Evolutionary conservation across 2,113 vertebrate species (phyloP).

Genomic region (Phalacrocorax brasilianus): DNA sequence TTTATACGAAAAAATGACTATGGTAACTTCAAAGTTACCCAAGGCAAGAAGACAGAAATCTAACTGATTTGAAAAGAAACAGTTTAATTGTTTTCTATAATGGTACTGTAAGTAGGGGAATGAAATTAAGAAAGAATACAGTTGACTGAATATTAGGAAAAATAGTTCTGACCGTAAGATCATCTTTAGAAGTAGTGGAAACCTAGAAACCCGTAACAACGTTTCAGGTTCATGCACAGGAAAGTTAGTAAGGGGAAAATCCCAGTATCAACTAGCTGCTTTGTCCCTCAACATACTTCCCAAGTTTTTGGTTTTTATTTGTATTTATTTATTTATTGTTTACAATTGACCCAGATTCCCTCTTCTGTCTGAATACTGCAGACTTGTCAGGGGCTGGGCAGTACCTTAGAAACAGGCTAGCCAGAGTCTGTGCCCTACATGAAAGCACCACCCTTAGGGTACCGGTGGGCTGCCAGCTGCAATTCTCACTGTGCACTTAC

Average conservation of each 20-base stretch:
- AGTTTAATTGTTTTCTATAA: neutral
- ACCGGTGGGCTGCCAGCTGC: accelerated
- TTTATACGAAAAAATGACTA: neutral
- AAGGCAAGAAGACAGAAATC: neutral
- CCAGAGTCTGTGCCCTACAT: neutral
- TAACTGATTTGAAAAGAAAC: neutral
- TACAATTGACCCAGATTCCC: neutral
- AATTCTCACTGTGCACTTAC: neutral
- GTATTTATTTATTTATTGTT: neutral
- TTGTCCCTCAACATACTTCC: neutral
- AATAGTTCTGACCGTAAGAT: neutral
- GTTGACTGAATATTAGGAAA: neutral
- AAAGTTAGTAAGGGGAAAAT: neutral
- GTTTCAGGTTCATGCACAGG: neutral
- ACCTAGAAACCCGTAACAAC: neutral
- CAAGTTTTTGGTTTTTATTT: neutral
- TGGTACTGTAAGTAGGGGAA: neutral
- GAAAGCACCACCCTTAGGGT: neutral
- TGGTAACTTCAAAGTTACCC: neutral
- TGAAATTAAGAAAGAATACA: neutral
- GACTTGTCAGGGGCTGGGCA: accelerated
- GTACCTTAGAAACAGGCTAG: neutral
- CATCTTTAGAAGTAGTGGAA: neutral
- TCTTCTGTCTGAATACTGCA: neutral
- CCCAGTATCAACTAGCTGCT: neutral